Evolutionary conservation across 2,797 vertebrate species (phyloP), one percentile per base, ranked within the genome.

Genomic region (Acestrorhynchus altus): DNA sequence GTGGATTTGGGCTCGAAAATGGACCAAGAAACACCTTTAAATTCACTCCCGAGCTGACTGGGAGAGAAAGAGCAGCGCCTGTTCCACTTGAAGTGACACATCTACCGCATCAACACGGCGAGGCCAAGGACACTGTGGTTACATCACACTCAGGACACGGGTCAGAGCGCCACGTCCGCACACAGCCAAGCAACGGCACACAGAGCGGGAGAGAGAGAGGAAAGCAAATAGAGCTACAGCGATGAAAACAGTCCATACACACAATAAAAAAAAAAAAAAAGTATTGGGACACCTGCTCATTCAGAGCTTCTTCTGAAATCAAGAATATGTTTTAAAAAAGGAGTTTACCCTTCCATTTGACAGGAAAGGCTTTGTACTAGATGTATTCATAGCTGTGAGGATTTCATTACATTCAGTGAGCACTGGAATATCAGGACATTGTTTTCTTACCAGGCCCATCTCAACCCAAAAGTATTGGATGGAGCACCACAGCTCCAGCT

Each of bases 151-250:
- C 61, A 44, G 61, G 61, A 65, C 40, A 12, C 56, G 68, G 49
- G 65, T 72, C 77, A 61, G 64, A 69, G 63, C 64, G 39, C 64
- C 72, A 74, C 39, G 72, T 79, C 77, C 65, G 0, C 72, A 79
- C 20, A 20, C 52, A 51, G 69, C 68, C 51, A 13, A 67, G 64
- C 22, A 26, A 67, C 65, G 26, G 31, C 65, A 67, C 64, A 44
- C 4, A 9, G 31, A 12, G 61, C 39, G 28, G 6, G 57, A 28
- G 52, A 57, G 26, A 24, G 16, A 76, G 40, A 44, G 22, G 39
- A 31, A 71, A 72, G 24, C n/a, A 24, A 57, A 40, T 7, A 54
- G 31, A 56, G 73, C 11, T 46, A 54, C 20, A 22, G 47, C 8
- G 9, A 63, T 49, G 12, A 51, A 49, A 47, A 69, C 24, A 18